Base-by-base conservation (phyloP, 2,113 vertebrate species). In the Puma concolor region DNA sequence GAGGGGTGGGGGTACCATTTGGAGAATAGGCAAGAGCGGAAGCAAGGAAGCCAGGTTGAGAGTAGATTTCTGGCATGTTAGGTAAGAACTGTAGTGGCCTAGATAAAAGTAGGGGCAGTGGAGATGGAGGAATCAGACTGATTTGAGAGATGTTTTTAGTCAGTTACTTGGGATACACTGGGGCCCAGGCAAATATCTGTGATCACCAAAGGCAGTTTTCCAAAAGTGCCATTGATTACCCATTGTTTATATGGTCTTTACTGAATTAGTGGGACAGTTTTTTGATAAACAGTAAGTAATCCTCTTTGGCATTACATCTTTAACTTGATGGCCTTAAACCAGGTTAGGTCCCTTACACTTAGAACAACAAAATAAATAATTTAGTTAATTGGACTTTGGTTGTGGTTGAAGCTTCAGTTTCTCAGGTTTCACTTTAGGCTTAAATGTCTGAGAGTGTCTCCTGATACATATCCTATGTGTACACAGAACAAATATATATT, bases 351-450 rank as follows among this genome's bases (percentile, higher is more conserved):
- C 60, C 81, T 84, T 95, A 85, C 44, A 77, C 71, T 80, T 82
- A 66, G 69, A 71, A 71, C 52, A 88, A 41, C 60, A 72, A 76
- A 76, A 80, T 96, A 88, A 97, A 85, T 95, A 88, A 93, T 96
- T 97, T 91, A 98, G 36, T 96, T 95, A 92, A 93, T 84, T 95
- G 33, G 48, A 60, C 57, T 81, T 85, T 72, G 57, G 41, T 91
- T 93, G 57, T 25, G 16, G 27, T 29, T 94, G 72, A 91, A 36
- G 36, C 38, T 97, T 94, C n/a, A 86, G 72, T 96, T 96, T 97
- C 96, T 10, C 21, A 79, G 54, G 72, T 85, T 80, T 96, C 13
- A 10, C 77, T 71, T 67, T 36, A 86, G 66, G 64, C 31, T 97
- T 96, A 81, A 77, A 52, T 91, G 95, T 91, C 90, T 95, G 31